Conservation (phyloP, 2,113 vertebrate species). For the Pseudopipra pipra region DNA sequence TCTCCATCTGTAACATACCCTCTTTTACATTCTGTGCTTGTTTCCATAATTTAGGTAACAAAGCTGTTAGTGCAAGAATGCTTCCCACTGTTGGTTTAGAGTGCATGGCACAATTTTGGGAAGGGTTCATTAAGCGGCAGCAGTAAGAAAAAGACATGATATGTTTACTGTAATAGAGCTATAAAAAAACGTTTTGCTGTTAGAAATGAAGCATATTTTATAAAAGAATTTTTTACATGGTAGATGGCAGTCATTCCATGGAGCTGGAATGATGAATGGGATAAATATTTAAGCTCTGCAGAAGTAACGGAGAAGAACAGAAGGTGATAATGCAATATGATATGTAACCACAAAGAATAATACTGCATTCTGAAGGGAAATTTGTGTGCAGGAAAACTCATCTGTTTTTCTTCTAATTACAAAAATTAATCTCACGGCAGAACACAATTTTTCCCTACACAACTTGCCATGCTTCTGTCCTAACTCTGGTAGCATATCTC, state of each 20-base stretch:
- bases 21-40: background rate
- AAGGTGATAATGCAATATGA: background rate
- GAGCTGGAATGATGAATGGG: background rate
- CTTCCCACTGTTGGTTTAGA: background rate
- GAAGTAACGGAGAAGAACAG: background rate
- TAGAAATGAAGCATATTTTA: background rate
- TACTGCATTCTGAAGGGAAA: background rate
- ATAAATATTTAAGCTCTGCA: slow-evolving; percentile 2
- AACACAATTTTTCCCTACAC: background rate
- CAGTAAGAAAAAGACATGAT: background rate
- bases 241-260: background rate
- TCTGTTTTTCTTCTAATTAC: background rate
- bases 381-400: background rate
- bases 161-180: background rate
- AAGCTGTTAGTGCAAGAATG: background rate
- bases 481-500: background rate
- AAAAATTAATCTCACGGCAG: background rate
- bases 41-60: slow-evolving; percentile 14
- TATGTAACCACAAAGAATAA: background rate
- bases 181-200: background rate
- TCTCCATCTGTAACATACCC: background rate
- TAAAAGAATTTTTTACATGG: background rate
- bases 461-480: background rate
- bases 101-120: background rate
- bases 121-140: background rate